Percentiles rank a stretch among this genome's conserved stretches.
Evolutionary conservation across 2,797 vertebrate genomes (phyloP).

Genomic region (Thripadectes ignobilis): DNA sequence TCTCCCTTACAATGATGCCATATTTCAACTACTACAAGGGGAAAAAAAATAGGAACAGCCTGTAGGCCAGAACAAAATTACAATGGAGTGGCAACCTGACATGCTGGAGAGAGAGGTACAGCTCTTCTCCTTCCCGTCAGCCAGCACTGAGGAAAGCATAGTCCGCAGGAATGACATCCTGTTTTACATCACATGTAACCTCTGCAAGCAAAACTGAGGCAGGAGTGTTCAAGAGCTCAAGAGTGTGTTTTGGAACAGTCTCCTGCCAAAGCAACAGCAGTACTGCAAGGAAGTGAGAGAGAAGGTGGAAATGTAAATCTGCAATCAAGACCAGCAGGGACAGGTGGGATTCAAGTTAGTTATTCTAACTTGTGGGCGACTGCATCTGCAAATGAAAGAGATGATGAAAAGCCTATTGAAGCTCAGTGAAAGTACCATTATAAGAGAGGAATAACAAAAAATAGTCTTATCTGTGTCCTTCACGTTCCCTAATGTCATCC

Average conservation of each 20-base stretch:
- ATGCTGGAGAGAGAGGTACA: neutral
- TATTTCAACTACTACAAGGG: neutral
- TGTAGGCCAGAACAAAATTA: neutral
- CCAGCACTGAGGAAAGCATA: neutral
- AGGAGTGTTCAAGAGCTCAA: neutral
- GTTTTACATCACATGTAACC: neutral
- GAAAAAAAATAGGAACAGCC: neutral
- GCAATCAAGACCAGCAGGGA: neutral
- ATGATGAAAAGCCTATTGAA: neutral
- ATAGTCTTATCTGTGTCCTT: neutral
- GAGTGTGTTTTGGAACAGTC: neutral
- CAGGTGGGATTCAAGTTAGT: neutral
- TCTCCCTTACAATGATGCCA: neutral
- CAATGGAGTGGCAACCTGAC: neutral
- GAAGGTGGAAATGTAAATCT: neutral
- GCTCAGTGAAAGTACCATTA: neutral
- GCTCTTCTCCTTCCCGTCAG: neutral
- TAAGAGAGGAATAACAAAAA: neutral
- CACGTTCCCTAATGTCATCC: rapidly evolving
- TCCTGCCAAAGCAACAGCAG: neutral
- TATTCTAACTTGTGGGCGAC: neutral
- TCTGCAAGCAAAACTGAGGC: neutral
- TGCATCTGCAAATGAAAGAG: neutral
- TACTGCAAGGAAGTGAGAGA: neutral
- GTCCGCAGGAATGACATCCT: neutral